Base-by-base conservation (phyloP, 2,797 vertebrate genomes). In the Benthosema pterotum region DNA sequence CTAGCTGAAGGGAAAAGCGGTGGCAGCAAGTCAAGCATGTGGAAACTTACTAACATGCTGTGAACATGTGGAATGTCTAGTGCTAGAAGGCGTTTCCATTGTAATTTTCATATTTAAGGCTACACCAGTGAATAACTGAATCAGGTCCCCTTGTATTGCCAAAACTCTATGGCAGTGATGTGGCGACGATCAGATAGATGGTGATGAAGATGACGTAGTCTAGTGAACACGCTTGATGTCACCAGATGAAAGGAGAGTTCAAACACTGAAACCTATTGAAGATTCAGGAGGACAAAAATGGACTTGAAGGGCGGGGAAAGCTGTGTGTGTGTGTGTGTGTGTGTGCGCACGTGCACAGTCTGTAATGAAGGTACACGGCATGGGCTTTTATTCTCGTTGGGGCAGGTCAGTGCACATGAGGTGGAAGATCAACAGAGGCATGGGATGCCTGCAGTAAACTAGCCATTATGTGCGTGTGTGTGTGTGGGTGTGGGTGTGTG, bases 1-100 rank as follows among this genome's bases (percentile, higher is more conserved):
- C 67, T 13, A 71, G 71, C 77, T 66, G 62, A 53, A 75, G 78
- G 32, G 76, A 71, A 62, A 75, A 78, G 80, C 52, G 15, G 82
- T 83, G 75, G 52, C 42, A 77, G 49, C 69, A 66, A 52, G 78
- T 71, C 55, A 86, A 71, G 76, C 73, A 65, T 3, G 47, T 48
- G 51, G 51, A 57, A 65, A 73, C 32, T 49, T 38, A 56, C 32
- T 49, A 46, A 56, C 50, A 14, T 25, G 67, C 53, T 14, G 38
- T 49, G 43, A 9, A 19, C n/a, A 12, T 42, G 49, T 74, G 67
- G 67, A 60, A 13, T 13, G 45, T 46, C 5, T 38, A 38, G 32
- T 38, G 32, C 32, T 38, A 2, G 32, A 38, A 38, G 32, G 32
- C 32, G 32, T 38, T 38, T 38, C 9, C 32, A 38, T 32, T 32